These are phyloP conservation scores for Paralichthys olivaceus DNA, from an alignment of 2,113 vertebrate species.

Conservation along the genomic window DNA sequence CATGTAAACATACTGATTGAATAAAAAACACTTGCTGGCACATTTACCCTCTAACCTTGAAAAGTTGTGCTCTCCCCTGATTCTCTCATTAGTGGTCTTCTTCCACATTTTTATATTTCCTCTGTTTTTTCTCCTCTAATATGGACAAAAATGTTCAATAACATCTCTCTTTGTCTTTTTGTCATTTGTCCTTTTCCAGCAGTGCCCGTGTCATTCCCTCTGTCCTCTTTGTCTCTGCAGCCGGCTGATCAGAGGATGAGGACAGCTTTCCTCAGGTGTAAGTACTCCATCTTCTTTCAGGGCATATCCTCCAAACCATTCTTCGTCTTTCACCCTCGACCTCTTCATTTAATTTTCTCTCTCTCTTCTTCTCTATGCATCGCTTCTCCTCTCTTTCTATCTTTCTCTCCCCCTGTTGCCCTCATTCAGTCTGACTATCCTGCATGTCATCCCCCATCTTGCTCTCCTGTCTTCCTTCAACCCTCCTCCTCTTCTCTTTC, in stretches of 20 bases:
- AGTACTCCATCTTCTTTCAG: conserved; percentile 38
- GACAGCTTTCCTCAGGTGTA: conserved; percentile 75
- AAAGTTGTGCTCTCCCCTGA: background rate
- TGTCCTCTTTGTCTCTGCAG: conserved; percentile 72
- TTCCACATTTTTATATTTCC: too few species aligned
- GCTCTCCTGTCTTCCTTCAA: background rate
- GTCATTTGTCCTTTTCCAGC: conserved; percentile 26
- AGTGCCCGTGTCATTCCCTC: conserved; percentile 55
- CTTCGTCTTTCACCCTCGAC: too few species aligned
- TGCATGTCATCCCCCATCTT: conserved; percentile 5
- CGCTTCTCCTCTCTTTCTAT: background rate
- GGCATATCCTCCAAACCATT: too few species aligned
- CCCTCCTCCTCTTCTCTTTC: background rate
- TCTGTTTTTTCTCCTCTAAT: background rate
- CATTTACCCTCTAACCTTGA: background rate
- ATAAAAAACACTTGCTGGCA: too few species aligned
- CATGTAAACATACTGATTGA: too few species aligned
- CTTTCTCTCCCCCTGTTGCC: background rate
- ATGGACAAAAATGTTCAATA: background rate
- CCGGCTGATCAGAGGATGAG: conserved; percentile 76
- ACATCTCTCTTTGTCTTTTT: conserved; percentile 10
- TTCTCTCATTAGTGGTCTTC: too few species aligned
- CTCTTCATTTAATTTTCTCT: too few species aligned
- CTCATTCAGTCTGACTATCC: background rate
- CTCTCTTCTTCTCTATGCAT: background rate